These are phyloP conservation scores for Talpa occidentalis DNA, from an alignment of 2,113 vertebrate genomes.

Conservation along the genomic window DNA sequence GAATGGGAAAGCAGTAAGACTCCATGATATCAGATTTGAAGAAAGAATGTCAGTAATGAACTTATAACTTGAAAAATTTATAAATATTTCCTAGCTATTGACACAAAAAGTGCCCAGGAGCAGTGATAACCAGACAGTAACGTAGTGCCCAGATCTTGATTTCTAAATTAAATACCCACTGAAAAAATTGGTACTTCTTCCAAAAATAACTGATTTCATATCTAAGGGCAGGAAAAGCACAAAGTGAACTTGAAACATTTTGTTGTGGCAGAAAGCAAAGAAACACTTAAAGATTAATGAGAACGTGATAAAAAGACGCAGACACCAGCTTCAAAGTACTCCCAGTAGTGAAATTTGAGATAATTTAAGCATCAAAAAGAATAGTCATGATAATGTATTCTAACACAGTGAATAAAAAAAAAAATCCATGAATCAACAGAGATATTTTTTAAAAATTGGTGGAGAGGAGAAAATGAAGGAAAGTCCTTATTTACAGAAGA, in stretches of 20 bases:
- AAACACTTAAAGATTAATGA: not conserved
- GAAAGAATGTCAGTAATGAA: not conserved
- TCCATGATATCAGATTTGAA: not conserved
- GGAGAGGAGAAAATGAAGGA: not conserved
- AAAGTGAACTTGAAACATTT: not conserved
- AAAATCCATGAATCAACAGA: not conserved
- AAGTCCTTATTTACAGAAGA: not conserved
- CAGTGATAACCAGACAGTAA: not conserved
- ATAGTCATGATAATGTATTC: not conserved
- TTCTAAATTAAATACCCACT: not conserved
- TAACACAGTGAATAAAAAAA: not conserved
- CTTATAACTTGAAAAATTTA: not conserved
- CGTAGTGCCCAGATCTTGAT: not conserved
- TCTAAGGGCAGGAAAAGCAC: not conserved
- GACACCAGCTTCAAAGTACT: not conserved
- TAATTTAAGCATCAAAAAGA: not conserved
- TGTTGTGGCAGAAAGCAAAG: not conserved
- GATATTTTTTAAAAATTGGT: not conserved
- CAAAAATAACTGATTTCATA: not conserved
- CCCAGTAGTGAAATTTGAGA: not conserved
- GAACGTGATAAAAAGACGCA: not conserved
- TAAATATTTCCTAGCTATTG: not conserved
- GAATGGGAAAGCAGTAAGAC: not conserved
- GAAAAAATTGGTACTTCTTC: not conserved
- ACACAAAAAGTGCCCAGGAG: not conserved